These are phyloP conservation scores for Premnoplex brunnescens DNA, from an alignment of 2,797 vertebrate genomes.

Conservation along the genomic window DNA sequence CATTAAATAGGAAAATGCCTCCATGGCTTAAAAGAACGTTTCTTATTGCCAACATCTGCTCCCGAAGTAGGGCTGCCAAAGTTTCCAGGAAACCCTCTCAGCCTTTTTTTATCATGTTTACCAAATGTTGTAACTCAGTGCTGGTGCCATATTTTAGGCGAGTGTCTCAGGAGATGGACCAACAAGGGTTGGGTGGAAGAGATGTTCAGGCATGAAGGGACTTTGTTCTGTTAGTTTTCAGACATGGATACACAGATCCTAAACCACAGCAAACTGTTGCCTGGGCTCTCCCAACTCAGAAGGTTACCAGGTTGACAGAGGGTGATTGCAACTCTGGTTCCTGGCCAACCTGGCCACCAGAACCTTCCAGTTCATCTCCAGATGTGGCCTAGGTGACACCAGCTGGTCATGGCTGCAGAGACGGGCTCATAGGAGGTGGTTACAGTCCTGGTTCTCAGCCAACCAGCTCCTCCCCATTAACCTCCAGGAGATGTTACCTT, in stretches of 20 bases:
- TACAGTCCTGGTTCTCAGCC: background rate
- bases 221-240: background rate
- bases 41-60: background rate
- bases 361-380: background rate
- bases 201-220: background rate
- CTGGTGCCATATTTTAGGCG: background rate
- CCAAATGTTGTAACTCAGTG: background rate
- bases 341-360: background rate
- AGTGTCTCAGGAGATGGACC: background rate
- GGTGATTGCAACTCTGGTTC: background rate
- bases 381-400: background rate
- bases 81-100: conserved; percentile 13
- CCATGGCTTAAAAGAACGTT: background rate
- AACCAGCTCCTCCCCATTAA: background rate
- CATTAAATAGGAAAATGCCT: conserved; percentile 6
- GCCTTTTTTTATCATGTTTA: background rate
- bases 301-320: background rate
- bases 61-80: background rate
- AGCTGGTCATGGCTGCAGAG: background rate
- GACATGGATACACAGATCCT: background rate
- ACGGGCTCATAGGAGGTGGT: background rate
- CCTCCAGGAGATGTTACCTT: background rate
- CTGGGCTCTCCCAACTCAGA: background rate
- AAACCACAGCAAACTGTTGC: background rate
- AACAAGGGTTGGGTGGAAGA: background rate